Evolutionary conservation across 2,888 invertebrate species (phyloP), one percentile per base, ranked within the genome.

Genomic region (Lasius fuliginosus): DNA sequence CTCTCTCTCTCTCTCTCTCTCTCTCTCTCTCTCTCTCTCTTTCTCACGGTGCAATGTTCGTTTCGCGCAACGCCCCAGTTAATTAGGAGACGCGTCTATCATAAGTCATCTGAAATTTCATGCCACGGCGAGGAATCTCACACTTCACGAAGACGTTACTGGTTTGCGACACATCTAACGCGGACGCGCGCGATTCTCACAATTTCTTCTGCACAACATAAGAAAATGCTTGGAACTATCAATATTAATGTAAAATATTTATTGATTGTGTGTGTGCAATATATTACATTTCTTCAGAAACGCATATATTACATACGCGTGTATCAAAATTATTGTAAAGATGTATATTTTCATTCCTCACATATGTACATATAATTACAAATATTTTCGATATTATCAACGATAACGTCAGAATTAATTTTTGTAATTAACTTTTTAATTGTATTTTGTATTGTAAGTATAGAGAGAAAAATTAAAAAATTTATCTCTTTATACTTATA

Each of bases 71-170:
- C 56, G 77, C 77, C 56, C 71, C n/a, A 77, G 56, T 77, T 77
- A 77, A 77, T 77, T 77, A 77, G 56, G 18, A 69, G 71, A 68
- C n/a, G 27, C n/a, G 49, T 68, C 71, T 71, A 71, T 79, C 71
- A 12, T 77, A 77, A 71, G 58, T 79, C 79, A 79, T 79, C 79
- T 79, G 42, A 71, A 79, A 79, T 71, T 79, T 79, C 71, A 79
- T 23, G 56, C 56, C 77, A n/a, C 27, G 27, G 40, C 40, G 18
- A 69, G 11, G 68, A 77, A 77, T 69, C 71, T 77, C 56, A 69
- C 56, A 46, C 46, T 71, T 58, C 33, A 71, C 33, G 79, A 71
- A 69, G 79, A 79, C 33, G 11, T 56, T 3, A 27, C 36, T n/a
- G 27, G 15, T 9, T 74, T 15, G 46, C 65, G 18, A 27, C n/a